Conservation (phyloP, 2,888 invertebrate genomes). For the Gisinianus flammeolus region DNA sequence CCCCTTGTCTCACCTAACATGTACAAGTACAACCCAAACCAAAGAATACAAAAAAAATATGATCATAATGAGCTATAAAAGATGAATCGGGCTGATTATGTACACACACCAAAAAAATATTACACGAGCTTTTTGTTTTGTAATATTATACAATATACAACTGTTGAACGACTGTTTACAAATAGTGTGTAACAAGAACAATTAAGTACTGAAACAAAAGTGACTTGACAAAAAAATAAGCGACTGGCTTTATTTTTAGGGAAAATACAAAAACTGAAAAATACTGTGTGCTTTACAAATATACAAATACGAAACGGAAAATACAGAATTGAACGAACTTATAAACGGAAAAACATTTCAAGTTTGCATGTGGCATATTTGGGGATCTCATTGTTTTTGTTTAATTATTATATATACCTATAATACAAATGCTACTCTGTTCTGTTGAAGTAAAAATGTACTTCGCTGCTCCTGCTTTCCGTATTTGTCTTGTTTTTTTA, state of each 20-base stretch:
- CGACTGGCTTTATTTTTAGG: background rate
- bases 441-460: too few species aligned
- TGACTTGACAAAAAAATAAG: background rate
- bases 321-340: background rate
- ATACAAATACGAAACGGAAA: background rate
- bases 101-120: background rate
- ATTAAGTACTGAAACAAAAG: background rate
- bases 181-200: background rate
- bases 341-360: background rate
- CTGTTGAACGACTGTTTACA: background rate
- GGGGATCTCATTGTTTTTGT: background rate
- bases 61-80: too few species aligned
- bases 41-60: background rate
- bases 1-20: background rate
- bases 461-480: too few species aligned
- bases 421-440: background rate
- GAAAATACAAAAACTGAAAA: background rate
- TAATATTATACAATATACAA: background rate
- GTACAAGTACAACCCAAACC: background rate
- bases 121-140: background rate
- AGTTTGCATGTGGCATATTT: constrained; percentile 3
- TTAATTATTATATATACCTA: background rate
- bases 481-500: background rate
- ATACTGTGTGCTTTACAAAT: constrained; percentile 5
- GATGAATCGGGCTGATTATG: too few species aligned